Evolutionary conservation across 2,113 vertebrate genomes (phyloP), one percentile per base, ranked within the genome.

Genomic region (Bubalus kerabau): DNA sequence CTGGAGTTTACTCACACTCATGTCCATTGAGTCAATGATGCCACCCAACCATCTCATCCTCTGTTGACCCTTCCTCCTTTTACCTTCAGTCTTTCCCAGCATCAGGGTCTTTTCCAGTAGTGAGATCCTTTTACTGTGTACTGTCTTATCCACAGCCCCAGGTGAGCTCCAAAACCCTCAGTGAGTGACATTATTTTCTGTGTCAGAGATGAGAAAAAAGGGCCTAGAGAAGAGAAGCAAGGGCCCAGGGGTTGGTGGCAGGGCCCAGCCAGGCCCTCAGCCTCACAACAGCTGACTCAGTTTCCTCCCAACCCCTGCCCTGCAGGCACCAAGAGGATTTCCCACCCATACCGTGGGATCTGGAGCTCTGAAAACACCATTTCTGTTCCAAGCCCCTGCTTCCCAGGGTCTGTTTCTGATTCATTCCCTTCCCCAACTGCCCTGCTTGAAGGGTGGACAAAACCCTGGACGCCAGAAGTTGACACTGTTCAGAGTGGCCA

Each of bases 271-370:
- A 59, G 13, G 24, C 13, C 48, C 59, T 43, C 15, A 2, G 52
- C n/a, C 56, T 95, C 26, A 59, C 17, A 62, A 54, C 3, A 76
- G 23, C 64, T 52, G 10, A 81, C 50, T 93, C 57, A 48, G 50
- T 52, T 57, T 46, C 80, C 21, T 43, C 54, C 23, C 26, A 28
- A 32, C 24, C 43, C 46, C 46, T 87, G 13, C 62, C 60, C 26
- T 28, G 32, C 54, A 23, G 5, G 8, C 14, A 24, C n/a, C 4
- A 10, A 21, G 8, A 60, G 30, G 5, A 36, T 23, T 50, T 8
- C 1, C 13, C 0, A 8, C 46, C 10, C 36, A 78, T 5, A 12
- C 10, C 36, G 12, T 10, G 4, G 24, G 30, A 26, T n/a, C 19
- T 11, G 6, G 23, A 78, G 50, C 60, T 83, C 86, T 57, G 30